Evolutionary conservation across 2,888 invertebrate species (phyloP).

Genomic region (Yponomeuta sedellus): DNA sequence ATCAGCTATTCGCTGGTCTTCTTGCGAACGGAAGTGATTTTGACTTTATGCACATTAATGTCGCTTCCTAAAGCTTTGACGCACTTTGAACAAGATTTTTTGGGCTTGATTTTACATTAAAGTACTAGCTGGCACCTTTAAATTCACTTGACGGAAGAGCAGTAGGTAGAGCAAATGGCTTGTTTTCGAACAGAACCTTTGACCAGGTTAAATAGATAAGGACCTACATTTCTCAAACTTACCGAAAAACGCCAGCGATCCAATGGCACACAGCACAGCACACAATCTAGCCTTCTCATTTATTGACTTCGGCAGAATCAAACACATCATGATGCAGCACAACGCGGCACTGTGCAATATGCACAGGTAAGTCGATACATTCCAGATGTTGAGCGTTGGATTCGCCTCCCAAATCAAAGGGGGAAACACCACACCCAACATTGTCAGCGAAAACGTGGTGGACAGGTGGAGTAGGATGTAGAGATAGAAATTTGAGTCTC

Average conservation of each 20-base stretch:
- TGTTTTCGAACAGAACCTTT: too few species aligned
- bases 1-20: too few species aligned
- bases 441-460: conserved; percentile 70
- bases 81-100: too few species aligned
- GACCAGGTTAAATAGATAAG: too few species aligned
- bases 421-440: conserved; percentile 72
- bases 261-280: conserved; percentile 63
- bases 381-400: conserved; percentile 58
- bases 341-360: conserved; percentile 57
- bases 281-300: conserved; percentile 59
- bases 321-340: conserved; percentile 60
- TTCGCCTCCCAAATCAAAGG: conserved; percentile 67
- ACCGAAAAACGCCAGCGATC: conserved; percentile 76
- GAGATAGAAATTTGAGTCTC: conserved; percentile 72
- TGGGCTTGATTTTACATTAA: too few species aligned
- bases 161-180: too few species aligned
- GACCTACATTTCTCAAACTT: conserved; percentile 28
- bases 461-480: conserved; percentile 71
- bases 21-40: too few species aligned
- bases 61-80: too few species aligned
- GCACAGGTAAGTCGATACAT: conserved; percentile 50
- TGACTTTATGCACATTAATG: too few species aligned
- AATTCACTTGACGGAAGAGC: too few species aligned
- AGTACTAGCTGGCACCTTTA: too few species aligned
- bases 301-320: conserved; percentile 56